phyloP scores from a whole-genome alignment of 2,797 vertebrate species.

The Orestias chungarensis region DNA sequence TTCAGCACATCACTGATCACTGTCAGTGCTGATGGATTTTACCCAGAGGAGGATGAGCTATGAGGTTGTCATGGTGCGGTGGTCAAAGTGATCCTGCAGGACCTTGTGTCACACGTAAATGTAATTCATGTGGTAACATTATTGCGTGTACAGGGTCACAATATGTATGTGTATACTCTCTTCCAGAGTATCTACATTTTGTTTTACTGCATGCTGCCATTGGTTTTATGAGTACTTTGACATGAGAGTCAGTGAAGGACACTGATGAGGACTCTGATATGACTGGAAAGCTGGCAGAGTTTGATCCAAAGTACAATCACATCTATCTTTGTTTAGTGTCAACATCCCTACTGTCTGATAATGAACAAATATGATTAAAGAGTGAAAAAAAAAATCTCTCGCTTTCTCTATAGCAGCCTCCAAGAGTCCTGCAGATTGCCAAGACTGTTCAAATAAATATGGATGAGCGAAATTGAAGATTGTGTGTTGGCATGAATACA shows the following conservation, averaged over 20 bases:
- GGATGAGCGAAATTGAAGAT: background rate
- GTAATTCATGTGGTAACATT: slow-evolving; percentile 20
- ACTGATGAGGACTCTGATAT: slow-evolving; percentile 24
- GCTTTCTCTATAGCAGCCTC: background rate
- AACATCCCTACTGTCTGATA: slow-evolving; percentile 8
- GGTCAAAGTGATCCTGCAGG: slow-evolving; percentile 25
- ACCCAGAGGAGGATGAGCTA: slow-evolving; percentile 35
- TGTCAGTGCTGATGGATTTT: slow-evolving; percentile 46
- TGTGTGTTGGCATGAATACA: background rate
- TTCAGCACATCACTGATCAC: slow-evolving; percentile 42
- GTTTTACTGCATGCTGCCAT: slow-evolving; percentile 23
- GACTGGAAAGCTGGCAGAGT: slow-evolving; percentile 32
- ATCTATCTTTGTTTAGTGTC: slow-evolving; percentile 10
- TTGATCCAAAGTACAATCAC: slow-evolving; percentile 8
- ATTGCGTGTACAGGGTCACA: slow-evolving; percentile 18
- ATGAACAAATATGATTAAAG: background rate
- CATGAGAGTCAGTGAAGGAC: slow-evolving; percentile 32
- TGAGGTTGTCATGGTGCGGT: slow-evolving; percentile 36
- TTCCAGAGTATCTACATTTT: slow-evolving; percentile 42
- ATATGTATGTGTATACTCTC: slow-evolving; percentile 30
- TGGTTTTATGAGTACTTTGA: slow-evolving; percentile 40
- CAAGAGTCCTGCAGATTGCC: background rate
- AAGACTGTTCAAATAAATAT: slow-evolving; percentile 2
- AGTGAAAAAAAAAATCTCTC: slow-evolving; percentile 2
- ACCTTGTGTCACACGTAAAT: slow-evolving; percentile 6